phyloP scores from a whole-genome alignment of 2,113 vertebrate genomes.

The Panthera leo region DNA sequence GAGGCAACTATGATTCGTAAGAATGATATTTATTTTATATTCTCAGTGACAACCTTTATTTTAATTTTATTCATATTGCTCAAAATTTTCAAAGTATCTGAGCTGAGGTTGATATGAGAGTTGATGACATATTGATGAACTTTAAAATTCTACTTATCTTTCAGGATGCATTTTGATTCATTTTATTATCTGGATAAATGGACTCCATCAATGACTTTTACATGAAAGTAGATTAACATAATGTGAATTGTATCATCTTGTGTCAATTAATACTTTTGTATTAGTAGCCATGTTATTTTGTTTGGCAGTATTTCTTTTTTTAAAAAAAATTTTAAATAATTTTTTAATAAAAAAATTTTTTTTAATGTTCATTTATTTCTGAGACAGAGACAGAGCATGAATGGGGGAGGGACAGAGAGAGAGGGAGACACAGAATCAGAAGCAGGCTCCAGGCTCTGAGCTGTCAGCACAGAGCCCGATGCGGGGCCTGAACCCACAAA shows the following conservation, averaged over 20 bases:
- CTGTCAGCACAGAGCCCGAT: too few species aligned
- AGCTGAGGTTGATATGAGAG: not conserved
- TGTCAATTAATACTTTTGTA: not conserved
- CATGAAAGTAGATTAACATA: not conserved
- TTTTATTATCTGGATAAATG: not conserved
- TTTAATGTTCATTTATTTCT: too few species aligned
- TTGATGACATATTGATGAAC: not conserved
- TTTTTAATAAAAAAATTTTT: too few species aligned
- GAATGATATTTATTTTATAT: not conserved
- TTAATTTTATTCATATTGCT: slow-evolving; percentile 4
- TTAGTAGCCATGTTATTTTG: not conserved
- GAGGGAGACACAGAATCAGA: too few species aligned
- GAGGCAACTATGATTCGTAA: not conserved
- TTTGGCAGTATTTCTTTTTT: not conserved
- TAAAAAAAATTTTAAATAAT: too few species aligned
- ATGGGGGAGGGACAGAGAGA: too few species aligned
- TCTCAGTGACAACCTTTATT: not conserved
- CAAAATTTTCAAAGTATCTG: not conserved
- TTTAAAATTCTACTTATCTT: not conserved
- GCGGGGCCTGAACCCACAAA: too few species aligned
- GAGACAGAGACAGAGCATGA: too few species aligned
- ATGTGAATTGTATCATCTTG: not conserved
- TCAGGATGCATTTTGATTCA: not conserved
- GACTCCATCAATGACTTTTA: not conserved
- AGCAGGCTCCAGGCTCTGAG: too few species aligned